Evolutionary conservation across 2,888 invertebrate species (phyloP).

Genomic region (Bellardia bayeri): DNA sequence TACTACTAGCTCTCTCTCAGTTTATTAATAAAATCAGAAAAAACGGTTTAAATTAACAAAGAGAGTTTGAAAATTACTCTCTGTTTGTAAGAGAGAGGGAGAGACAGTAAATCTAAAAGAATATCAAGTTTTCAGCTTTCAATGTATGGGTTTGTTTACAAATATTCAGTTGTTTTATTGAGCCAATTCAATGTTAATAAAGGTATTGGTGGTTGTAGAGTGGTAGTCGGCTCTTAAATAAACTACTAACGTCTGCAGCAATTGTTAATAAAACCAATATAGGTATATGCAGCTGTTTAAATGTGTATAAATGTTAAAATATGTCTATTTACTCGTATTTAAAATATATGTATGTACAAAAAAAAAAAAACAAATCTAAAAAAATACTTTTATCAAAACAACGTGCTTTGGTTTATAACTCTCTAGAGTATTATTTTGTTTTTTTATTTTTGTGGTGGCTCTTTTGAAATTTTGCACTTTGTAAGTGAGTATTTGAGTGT

Average conservation of each 20-base stretch:
- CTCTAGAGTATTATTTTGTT: slow-evolving; percentile 60
- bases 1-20: slow-evolving; percentile 27
- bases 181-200: slow-evolving; percentile 6
- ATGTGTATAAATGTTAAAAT: background rate
- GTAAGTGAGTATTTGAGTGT: slow-evolving; percentile 4
- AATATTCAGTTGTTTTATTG: background rate
- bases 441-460: slow-evolving; percentile 5
- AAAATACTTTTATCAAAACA: slow-evolving; percentile 54
- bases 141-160: slow-evolving; percentile 55
- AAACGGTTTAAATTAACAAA: background rate
- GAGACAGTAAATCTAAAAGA: slow-evolving; percentile 38
- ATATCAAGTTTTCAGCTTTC: slow-evolving; percentile 24
- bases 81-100: background rate
- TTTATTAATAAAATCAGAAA: too few relatives aligned
- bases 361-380: slow-evolving; percentile 4
- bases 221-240: slow-evolving; percentile 3
- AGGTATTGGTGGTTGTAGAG: background rate
- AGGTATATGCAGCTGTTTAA: too few relatives aligned
- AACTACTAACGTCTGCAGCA: slow-evolving; percentile 20
- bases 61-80: background rate
- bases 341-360: background rate
- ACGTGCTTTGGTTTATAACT: slow-evolving; percentile 73
- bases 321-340: slow-evolving; percentile 15
- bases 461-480: background rate
- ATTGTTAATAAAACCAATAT: slow-evolving; percentile 14